Conservation (phyloP, 2,888 invertebrate genomes). For the Deroplatys truncata region DNA sequence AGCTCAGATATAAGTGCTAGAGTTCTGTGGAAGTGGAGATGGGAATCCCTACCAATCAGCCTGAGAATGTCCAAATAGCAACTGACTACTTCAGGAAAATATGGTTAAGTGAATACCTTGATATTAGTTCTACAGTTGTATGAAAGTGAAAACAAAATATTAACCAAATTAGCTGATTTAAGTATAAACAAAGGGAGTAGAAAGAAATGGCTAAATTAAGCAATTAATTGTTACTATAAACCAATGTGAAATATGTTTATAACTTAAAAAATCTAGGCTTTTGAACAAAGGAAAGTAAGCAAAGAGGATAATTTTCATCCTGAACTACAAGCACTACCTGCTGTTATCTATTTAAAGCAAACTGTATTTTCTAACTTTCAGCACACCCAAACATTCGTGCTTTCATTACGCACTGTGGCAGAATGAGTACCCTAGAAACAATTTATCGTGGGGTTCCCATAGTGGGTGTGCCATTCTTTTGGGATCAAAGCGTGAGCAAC, state of each 20-base stretch:
- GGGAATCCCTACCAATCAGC: constrained; percentile 28
- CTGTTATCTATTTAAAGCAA: neutral
- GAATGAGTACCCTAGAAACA: constrained; percentile 48
- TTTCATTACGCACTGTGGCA: constrained; percentile 50
- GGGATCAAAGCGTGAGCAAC: constrained; percentile 45
- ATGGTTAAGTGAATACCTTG: neutral
- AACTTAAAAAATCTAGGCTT: no score
- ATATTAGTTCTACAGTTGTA: no score
- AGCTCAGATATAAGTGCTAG: neutral
- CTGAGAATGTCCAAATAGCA: constrained; percentile 18
- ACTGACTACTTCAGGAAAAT: constrained; percentile 15
- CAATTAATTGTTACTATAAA: no score
- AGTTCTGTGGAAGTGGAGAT: neutral
- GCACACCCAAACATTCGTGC: constrained; percentile 47
- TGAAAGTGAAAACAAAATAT: no score
- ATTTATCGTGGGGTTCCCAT: constrained; percentile 49
- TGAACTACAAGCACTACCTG: no score
- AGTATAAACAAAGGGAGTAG: no score
- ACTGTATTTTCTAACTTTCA: constrained; percentile 40
- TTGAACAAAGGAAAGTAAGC: no score
- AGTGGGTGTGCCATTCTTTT: constrained; percentile 51
- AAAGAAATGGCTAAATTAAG: no score
- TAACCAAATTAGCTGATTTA: no score
- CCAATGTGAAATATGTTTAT: no score
- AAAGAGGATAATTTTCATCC: no score